These are phyloP conservation scores for Anableps anableps DNA, from an alignment of 2,797 vertebrate genomes.

Conservation along the genomic window DNA sequence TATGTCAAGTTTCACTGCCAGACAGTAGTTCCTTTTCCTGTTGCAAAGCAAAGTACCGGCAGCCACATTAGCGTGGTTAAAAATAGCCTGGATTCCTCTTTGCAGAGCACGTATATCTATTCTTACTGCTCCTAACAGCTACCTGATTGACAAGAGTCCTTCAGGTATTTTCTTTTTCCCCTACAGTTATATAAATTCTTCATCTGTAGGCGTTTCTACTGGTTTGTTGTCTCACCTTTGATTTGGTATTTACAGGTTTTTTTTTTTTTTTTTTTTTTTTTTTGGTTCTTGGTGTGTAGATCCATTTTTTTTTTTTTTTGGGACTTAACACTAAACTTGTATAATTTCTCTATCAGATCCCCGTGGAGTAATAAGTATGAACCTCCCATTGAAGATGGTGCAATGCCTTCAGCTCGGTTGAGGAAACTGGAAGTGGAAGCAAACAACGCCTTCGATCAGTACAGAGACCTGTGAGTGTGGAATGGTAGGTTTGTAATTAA, in stretches of 20 bases:
- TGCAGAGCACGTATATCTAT: neutral
- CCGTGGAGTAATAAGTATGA: constrained; percentile 99
- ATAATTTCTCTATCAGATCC: constrained; percentile 81
- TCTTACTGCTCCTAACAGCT: neutral
- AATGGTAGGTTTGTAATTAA: neutral
- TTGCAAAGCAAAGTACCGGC: neutral
- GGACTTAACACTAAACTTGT: neutral
- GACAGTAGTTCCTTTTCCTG: neutral
- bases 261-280: neutral
- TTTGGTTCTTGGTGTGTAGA: neutral
- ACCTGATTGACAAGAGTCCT: neutral
- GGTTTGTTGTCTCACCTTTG: neutral
- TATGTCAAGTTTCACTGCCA: neutral
- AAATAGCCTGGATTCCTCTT: constrained; percentile 1
- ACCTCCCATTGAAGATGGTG: constrained; percentile 96
- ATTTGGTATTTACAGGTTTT: neutral
- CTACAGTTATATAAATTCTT: neutral
- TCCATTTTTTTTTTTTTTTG: neutral
- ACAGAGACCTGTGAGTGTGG: constrained; percentile 97
- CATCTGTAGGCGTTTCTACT: neutral
- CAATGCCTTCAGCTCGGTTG: constrained; percentile 96
- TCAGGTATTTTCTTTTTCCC: neutral
- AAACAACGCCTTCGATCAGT: constrained; percentile 99
- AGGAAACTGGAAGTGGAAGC: constrained; percentile 98
- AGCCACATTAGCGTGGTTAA: constrained; percentile 1